Conservation (phyloP, 2,797 vertebrate genomes). For the Bradypodion ventrale region DNA sequence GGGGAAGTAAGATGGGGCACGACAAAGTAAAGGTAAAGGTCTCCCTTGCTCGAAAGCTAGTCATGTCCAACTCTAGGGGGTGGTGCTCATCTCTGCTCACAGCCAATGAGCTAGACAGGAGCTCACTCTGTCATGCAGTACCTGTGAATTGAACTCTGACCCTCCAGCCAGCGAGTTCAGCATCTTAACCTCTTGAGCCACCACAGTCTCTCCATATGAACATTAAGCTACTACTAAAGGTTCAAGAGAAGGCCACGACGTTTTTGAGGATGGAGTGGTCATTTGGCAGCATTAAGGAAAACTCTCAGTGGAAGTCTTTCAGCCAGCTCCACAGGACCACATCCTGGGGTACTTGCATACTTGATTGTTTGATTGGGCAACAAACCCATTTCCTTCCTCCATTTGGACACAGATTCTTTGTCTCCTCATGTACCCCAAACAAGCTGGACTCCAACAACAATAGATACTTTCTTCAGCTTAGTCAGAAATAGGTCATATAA, state of each 20-base stretch:
- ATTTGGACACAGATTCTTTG: not conserved
- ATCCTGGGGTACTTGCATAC: not conserved
- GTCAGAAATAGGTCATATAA: not conserved
- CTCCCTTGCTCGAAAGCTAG: too few relatives aligned
- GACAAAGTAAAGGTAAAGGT: too few relatives aligned
- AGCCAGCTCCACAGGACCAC: not conserved
- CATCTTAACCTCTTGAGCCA: too few relatives aligned
- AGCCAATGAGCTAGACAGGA: too few relatives aligned
- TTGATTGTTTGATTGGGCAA: not conserved
- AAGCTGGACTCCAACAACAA: not conserved
- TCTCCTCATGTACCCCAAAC: not conserved
- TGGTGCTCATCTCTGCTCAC: too few relatives aligned
- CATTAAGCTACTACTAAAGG: not conserved
- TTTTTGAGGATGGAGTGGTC: not conserved
- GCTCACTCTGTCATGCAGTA: too few relatives aligned
- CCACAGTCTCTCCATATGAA: too few relatives aligned
- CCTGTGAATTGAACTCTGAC: too few relatives aligned
- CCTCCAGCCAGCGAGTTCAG: too few relatives aligned
- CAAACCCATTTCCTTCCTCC: not conserved
- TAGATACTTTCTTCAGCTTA: not conserved
- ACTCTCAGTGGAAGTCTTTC: not conserved
- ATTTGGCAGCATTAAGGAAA: not conserved
- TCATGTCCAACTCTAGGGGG: too few relatives aligned
- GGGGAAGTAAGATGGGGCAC: too few relatives aligned
- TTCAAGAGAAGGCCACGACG: not conserved